Evolutionary conservation across 2,113 vertebrate species (phyloP), one percentile per base, ranked within the genome.

Genomic region (Myrmecobius fasciatus): DNA sequence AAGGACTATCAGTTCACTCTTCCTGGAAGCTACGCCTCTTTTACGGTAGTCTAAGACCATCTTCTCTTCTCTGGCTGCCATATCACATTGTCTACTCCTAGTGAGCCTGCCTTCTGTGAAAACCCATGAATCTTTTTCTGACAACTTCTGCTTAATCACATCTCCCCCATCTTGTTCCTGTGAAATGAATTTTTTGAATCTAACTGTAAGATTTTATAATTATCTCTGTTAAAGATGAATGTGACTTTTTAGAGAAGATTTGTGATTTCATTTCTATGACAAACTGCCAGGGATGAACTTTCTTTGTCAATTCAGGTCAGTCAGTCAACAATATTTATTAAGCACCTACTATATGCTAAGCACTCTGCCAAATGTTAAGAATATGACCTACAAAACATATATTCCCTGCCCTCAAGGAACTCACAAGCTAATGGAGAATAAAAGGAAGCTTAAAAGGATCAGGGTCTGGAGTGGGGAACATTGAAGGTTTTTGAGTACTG

Each of bases 151-250:
- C n/a, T 83, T 83, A 43, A 83, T 83, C 67, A 83, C 67, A 43
- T 83, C 67, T 83, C 67, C 67, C 67, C n/a, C 67, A 83, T 83
- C 67, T 43, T 83, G 67, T 83, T 83, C 67, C 67, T 83, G 67
- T 83, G 67, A 83, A 83, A 83, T 43, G 67, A 83, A 8, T 43
- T 83, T 43, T n/a, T 83, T 83, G 36, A 83, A 83, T 7, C 67
- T 83, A 83, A 83, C n/a, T 83, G 67, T 83, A 83, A 24, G 67
- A 83, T 83, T 83, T 83, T 83, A 83, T 83, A 83, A 83, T 83
- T 83, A 43, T 83, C 67, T 83, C 67, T 83, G 67, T 83, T 83
- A 43, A 83, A 83, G 67, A 75, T 43, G 20, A 83, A 83, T 83
- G 67, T 43, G 36, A 83, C 67, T 83, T 83, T 83, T 75, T n/a